Percentiles rank a stretch among this genome's conserved stretches.
These are phyloP conservation scores for Gadopsis marmoratus DNA, from an alignment of 2,797 vertebrate species.

Conservation along the genomic window DNA sequence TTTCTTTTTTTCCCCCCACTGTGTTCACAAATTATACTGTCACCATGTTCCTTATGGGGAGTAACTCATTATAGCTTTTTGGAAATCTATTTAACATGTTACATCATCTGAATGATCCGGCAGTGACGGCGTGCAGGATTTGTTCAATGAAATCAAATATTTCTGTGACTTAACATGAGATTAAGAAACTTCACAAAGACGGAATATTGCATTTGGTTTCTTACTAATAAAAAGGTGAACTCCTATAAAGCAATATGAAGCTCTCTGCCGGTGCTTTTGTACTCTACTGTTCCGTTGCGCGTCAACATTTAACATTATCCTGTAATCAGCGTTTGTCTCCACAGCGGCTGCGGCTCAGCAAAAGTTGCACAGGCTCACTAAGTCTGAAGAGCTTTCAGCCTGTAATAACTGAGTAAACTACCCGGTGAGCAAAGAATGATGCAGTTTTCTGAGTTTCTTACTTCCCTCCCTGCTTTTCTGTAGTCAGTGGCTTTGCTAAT, in stretches of 20 bases:
- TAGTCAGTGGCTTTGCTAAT: conserved; percentile 15
- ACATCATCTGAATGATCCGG: too few species aligned
- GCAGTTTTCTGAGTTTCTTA: conserved; percentile 1
- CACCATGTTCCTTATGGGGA: background rate
- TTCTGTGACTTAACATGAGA: background rate
- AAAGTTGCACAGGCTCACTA: background rate
- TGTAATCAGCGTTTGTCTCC: background rate
- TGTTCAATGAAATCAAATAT: background rate
- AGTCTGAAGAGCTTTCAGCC: background rate
- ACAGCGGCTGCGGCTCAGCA: background rate
- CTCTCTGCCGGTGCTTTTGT: too few species aligned
- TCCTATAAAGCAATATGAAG: too few species aligned
- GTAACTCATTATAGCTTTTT: conserved; percentile 20
- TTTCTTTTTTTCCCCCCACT: background rate
- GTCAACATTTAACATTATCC: background rate
- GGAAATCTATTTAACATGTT: conserved; percentile 19
- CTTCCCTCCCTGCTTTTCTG: background rate
- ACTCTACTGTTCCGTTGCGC: background rate
- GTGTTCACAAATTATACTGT: conserved; percentile 24
- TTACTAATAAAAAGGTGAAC: background rate
- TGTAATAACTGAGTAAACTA: conserved; percentile 1
- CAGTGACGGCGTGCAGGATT: background rate
- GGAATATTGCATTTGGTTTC: background rate
- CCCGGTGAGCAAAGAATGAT: conserved; percentile 6
- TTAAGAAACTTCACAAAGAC: background rate